Conservation (phyloP, 1,140 invertebrate species). For the Atopsyche davidsoni region DNA sequence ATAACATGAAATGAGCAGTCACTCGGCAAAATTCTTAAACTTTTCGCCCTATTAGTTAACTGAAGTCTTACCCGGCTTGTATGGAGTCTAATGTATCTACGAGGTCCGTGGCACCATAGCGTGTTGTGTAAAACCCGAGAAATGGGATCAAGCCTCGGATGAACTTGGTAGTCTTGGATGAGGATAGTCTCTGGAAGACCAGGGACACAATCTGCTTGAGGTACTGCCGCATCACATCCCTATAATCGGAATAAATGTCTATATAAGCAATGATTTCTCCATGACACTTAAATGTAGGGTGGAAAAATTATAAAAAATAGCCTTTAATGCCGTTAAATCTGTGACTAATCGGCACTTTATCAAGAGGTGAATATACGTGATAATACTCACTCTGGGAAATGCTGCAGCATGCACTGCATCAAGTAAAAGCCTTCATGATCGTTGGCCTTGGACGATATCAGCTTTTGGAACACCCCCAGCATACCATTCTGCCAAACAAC, state of each 20-base stretch:
- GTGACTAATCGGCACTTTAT: too few relatives aligned
- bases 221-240: conserved; percentile 63
- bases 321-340: too few relatives aligned
- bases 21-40: conserved; percentile 6
- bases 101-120: conserved; percentile 66
- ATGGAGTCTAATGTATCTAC: conserved; percentile 78
- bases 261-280: too few relatives aligned
- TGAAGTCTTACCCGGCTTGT: conserved; percentile 66
- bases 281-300: too few relatives aligned
- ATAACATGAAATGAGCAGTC: neutral
- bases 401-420: conserved; percentile 75
- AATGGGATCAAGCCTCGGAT: conserved; percentile 85
- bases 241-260: conserved; percentile 43
- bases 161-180: conserved; percentile 92
- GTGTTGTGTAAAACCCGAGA: conserved; percentile 77
- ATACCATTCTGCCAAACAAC: conserved; percentile 75
- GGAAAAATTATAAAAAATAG: too few relatives aligned
- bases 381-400: conserved; percentile 52
- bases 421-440: conserved; percentile 95
- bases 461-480: conserved; percentile 92
- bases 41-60: conserved; percentile 5
- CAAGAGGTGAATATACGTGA: too few relatives aligned
- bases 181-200: conserved; percentile 85
- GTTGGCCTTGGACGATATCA: conserved; percentile 90
- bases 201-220: conserved; percentile 86